Evolutionary conservation across 2,888 invertebrate genomes (phyloP).

Genomic region (Orthosia gothica): DNA sequence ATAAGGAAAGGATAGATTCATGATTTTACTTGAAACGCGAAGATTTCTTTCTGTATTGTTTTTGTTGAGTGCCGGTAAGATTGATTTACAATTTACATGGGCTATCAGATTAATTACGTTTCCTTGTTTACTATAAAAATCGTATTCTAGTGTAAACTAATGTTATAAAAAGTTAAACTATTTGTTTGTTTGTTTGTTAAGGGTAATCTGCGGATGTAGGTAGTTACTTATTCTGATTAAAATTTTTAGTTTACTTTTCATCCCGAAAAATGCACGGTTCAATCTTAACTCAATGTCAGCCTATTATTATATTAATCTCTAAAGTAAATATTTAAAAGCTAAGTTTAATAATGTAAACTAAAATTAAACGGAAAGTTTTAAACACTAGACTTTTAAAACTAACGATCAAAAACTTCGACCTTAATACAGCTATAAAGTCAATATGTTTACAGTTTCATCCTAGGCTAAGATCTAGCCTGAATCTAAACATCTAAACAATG

Average conservation of each 20-base stretch:
- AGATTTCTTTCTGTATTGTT: constrained; percentile 30
- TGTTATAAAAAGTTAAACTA: not conserved
- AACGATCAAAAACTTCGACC: not conserved
- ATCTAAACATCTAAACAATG: constrained; percentile 17
- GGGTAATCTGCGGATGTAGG: too few relatives aligned
- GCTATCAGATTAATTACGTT: constrained; percentile 7
- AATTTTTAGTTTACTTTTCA: too few relatives aligned
- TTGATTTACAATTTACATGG: constrained; percentile 18
- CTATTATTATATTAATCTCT: not conserved
- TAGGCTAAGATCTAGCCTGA: constrained; percentile 21
- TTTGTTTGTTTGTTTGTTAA: too few relatives aligned
- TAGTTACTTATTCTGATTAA: too few relatives aligned
- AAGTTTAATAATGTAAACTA: not conserved
- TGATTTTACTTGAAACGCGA: constrained; percentile 45
- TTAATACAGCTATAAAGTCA: constrained; percentile 30
- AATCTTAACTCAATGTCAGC: not conserved
- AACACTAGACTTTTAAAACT: constrained; percentile 2
- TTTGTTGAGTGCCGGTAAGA: not conserved
- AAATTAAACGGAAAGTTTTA: not conserved
- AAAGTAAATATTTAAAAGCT: not conserved
- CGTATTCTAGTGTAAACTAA: not conserved
- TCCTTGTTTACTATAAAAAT: constrained; percentile 2
- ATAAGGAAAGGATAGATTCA: constrained; percentile 51
- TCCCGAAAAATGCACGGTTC: too few relatives aligned
- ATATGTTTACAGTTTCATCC: constrained; percentile 29